Percentiles rank a stretch among this genome's conserved stretches.
Evolutionary conservation across 2,113 vertebrate species (phyloP).

Genomic region (Cavia porcellus): DNA sequence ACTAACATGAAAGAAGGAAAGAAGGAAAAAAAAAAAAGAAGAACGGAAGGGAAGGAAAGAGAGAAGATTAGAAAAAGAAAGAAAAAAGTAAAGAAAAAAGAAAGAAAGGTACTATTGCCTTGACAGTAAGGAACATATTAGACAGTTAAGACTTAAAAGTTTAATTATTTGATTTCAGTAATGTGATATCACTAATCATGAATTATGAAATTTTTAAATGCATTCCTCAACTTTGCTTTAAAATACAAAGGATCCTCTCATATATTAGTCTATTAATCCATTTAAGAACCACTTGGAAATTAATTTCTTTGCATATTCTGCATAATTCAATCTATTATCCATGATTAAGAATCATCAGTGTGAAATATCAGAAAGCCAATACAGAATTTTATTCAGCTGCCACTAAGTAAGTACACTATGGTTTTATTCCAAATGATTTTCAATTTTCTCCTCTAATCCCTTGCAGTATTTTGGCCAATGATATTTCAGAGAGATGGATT

Average conservation of each 20-base stretch:
- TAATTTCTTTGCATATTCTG: background rate
- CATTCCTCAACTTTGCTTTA: background rate
- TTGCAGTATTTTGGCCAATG: background rate
- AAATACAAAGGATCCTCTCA: background rate
- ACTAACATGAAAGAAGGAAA: background rate
- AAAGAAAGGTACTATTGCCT: background rate
- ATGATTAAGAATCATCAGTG: background rate
- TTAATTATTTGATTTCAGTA: background rate
- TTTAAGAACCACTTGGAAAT: background rate
- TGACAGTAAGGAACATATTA: slow-evolving; percentile 19
- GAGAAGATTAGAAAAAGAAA: no score
- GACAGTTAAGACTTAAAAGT: slow-evolving; percentile 26
- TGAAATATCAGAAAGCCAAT: background rate
- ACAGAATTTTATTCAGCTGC: background rate
- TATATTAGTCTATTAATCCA: background rate
- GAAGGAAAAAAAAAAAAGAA: background rate
- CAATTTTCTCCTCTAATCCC: background rate
- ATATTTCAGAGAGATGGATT: background rate
- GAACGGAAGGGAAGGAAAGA: rapidly evolving
- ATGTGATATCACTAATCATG: background rate
- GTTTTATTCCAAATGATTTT: slow-evolving; percentile 1
- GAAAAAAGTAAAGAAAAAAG: rapidly evolving
- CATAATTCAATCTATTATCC: background rate
- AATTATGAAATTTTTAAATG: slow-evolving; percentile 10
- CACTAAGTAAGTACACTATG: no score